These are phyloP conservation scores for Cheilosia scutellata DNA, from an alignment of 2,888 invertebrate genomes.

Conservation along the genomic window DNA sequence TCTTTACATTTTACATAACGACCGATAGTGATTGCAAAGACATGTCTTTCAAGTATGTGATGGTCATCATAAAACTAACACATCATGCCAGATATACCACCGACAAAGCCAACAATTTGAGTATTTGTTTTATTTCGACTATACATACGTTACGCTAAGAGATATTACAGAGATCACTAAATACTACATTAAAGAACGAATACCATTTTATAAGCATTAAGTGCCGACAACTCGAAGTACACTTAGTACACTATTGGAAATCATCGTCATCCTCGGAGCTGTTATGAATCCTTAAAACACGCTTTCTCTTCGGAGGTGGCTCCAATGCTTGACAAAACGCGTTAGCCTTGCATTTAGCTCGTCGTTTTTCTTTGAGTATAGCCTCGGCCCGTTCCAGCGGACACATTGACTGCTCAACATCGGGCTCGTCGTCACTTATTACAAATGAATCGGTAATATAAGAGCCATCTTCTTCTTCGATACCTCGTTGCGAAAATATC, in stretches of 20 bases:
- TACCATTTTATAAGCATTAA: too few relatives aligned
- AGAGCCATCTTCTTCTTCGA: conserved; percentile 84
- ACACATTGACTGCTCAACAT: conserved; percentile 84
- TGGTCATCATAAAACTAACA: neutral
- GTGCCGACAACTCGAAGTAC: too few relatives aligned
- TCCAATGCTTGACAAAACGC: neutral
- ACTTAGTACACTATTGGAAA: neutral
- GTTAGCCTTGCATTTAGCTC: conserved; percentile 76
- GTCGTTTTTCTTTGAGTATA: conserved; percentile 84
- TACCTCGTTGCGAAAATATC: conserved; percentile 85
- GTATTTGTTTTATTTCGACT: too few relatives aligned
- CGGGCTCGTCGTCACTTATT: conserved; percentile 84
- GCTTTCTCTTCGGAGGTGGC: conserved; percentile 44
- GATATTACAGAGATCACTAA: too few relatives aligned
- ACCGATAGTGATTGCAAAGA: neutral
- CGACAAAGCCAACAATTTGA: too few relatives aligned
- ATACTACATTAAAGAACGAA: too few relatives aligned
- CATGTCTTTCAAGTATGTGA: neutral
- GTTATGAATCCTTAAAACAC: conserved; percentile 55
- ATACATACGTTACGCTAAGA: too few relatives aligned
- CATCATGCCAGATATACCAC: too few relatives aligned
- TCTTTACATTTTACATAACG: neutral
- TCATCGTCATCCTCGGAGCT: conserved; percentile 62
- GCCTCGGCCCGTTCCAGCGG: conserved; percentile 88
- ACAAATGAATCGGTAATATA: conserved; percentile 85